Conservation (phyloP, 2,888 invertebrate genomes). For the Cantharis lateralis region DNA sequence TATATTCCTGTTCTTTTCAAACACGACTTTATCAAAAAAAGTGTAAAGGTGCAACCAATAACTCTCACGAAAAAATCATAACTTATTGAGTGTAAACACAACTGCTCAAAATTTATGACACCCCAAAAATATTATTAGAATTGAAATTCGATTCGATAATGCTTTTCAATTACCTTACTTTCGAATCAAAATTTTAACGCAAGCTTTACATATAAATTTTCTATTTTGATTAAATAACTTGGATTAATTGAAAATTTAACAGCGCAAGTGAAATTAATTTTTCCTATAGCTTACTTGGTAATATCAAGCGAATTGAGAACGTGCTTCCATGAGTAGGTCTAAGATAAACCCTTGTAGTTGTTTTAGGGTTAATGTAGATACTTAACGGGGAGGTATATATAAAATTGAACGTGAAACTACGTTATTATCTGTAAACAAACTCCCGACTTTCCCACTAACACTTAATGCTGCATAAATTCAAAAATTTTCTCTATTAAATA, state of each 20-base stretch:
- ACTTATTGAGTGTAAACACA: neutral
- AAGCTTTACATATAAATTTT: neutral
- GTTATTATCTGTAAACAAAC: neutral
- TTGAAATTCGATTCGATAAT: neutral
- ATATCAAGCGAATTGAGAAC: neutral
- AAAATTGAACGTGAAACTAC: neutral
- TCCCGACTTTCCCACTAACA: neutral
- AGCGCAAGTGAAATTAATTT: neutral
- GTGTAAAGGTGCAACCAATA: neutral
- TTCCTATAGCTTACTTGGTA: neutral
- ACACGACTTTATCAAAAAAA: slow-evolving; percentile 12
- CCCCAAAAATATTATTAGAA: neutral
- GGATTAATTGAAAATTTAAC: neutral
- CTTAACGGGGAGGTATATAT: neutral
- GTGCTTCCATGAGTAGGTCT: neutral
- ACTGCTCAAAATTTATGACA: neutral
- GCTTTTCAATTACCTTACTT: neutral
- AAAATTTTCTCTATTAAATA: neutral
- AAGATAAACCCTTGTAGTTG: neutral
- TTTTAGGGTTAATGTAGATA: neutral
- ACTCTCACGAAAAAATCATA: neutral
- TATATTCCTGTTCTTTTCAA: slow-evolving; percentile 18
- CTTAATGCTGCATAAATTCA: neutral
- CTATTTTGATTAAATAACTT: neutral
- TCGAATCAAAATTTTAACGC: neutral